phyloP scores from a whole-genome alignment of 2,113 vertebrate species.

The Neolamprologus brichardi region DNA sequence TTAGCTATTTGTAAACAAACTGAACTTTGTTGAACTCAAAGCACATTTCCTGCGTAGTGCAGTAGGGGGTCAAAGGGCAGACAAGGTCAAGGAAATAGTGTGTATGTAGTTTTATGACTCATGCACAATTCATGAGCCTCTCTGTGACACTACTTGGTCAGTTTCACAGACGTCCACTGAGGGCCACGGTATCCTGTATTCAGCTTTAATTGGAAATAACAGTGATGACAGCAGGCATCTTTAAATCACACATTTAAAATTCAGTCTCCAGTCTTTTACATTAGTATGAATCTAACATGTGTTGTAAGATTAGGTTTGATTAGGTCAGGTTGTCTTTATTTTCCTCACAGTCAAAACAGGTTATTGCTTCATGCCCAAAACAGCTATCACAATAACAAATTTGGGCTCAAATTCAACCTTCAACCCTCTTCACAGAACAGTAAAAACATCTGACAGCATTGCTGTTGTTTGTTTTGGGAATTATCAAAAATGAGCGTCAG shows the following conservation, averaged over 20 bases:
- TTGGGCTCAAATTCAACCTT: not conserved
- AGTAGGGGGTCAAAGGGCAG: not conserved
- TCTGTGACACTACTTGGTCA: not conserved
- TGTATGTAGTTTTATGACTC: constrained; percentile 1
- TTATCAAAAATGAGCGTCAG: not conserved
- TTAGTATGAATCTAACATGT: not conserved
- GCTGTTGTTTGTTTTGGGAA: not conserved
- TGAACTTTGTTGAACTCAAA: not conserved
- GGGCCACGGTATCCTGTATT: not conserved
- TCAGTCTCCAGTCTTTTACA: not conserved
- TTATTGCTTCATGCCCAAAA: not conserved
- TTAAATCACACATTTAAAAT: not conserved
- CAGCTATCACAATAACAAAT: not conserved
- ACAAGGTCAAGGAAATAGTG: not conserved
- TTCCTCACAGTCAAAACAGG: not conserved
- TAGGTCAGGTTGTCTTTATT: not conserved
- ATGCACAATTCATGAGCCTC: not conserved
- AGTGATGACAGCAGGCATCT: not conserved
- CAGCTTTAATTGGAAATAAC: not conserved
- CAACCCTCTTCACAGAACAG: not conserved
- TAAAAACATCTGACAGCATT: not conserved
- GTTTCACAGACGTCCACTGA: not conserved
- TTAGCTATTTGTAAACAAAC: not conserved
- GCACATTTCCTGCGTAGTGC: not conserved
- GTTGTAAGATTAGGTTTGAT: not conserved